Base-by-base conservation (phyloP, 2,113 vertebrate species). In the Indicator maculatus region DNA sequence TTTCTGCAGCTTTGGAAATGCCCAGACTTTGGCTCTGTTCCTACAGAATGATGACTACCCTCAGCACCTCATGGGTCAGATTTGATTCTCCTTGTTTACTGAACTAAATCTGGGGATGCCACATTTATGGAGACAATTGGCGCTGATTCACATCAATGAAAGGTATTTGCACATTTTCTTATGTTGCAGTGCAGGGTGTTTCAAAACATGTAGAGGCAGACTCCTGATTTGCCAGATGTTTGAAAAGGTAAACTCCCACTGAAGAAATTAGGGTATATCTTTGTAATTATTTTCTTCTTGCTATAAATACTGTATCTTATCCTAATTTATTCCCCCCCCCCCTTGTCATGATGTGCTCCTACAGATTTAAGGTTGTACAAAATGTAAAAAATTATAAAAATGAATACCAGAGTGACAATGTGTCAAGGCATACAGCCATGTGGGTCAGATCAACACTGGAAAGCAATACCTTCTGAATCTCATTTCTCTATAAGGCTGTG, bases 71-170 rank as follows among this genome's bases (percentile, higher is more conserved):
- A 5, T 47, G 26, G n/a, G n/a, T 20, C 33, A 70, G 67, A 44
- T 85, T 89, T n/a, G 82, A 24, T 17, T 86, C 14, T 56, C 23
- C 21, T 76, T 88, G 26, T 86, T 91, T 87, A 64, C 41, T 60
- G 63, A 36, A 44, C 16, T 64, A 88, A 75, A 52, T 63, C 58
- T 89, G 69, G 78, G 65, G 56, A 55, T 5, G 19, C 41, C 7
- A 53, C 21, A 44, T 83, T 83, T 67, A 17, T 80, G n/a, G 59
- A 23, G 33, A 63, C 21, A 70, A 11, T n/a, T 47, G 45, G 6
- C 60, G 50, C 26, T 16, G 39, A 61, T 50, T 84, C 45, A 52
- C 5, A 7, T 72, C 36, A 39, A 33, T 11, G 12, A 73, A 9
- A 11, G 27, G 67, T 90, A 53, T 17, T 75, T 59, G 31, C 20